phyloP scores from a whole-genome alignment of 2,113 vertebrate genomes.

The Henicopernis longicauda region DNA sequence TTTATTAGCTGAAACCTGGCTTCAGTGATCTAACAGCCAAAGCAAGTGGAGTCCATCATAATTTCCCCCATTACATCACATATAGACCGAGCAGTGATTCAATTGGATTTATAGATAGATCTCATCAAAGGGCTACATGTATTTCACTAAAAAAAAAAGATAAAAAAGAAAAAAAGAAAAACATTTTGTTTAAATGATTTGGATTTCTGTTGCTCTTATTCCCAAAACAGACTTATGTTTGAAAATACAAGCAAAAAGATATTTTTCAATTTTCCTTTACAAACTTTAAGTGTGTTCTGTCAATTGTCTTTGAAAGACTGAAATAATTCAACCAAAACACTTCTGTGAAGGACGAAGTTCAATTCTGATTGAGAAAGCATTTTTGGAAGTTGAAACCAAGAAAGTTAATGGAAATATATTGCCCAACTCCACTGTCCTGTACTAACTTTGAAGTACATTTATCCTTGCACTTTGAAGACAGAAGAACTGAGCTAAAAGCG shows the following conservation, averaged over 20 bases:
- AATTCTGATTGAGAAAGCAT: background rate
- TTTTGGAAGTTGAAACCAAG: background rate
- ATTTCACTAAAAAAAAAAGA: background rate
- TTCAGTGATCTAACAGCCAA: background rate
- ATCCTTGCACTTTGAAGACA: background rate
- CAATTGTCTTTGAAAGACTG: background rate
- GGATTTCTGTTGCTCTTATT: background rate
- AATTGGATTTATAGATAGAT: background rate
- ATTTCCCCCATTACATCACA: background rate
- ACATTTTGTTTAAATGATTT: background rate
- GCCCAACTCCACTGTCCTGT: background rate
- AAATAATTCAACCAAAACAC: background rate
- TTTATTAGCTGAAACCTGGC: background rate
- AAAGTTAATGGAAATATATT: background rate
- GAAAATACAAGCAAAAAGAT: background rate
- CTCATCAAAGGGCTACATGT: background rate
- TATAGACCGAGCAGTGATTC: background rate
- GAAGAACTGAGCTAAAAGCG: background rate
- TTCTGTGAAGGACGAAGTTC: background rate
- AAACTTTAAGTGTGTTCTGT: background rate
- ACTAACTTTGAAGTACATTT: background rate
- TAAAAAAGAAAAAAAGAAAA: background rate
- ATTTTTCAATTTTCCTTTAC: background rate
- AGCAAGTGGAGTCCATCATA: background rate
- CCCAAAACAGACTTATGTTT: background rate